phyloP scores from a whole-genome alignment of 2,888 invertebrate species.

The Flabesymbios commensalis region DNA sequence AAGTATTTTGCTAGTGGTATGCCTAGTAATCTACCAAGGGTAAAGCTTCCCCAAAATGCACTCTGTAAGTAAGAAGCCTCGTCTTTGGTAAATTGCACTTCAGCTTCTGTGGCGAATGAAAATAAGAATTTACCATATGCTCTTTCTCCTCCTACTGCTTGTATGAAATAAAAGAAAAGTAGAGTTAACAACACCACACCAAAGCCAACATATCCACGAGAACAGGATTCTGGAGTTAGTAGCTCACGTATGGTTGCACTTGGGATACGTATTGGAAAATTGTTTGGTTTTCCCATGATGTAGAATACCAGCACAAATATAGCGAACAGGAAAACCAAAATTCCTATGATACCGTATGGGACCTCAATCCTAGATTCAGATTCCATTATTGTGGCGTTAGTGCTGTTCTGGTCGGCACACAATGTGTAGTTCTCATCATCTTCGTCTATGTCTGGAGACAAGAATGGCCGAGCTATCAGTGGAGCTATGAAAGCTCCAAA shows the following conservation, averaged over 20 bases:
- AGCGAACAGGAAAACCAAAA: background rate
- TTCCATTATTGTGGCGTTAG: background rate
- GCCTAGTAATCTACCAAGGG: conserved; percentile 37
- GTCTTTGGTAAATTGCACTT: conserved; percentile 35
- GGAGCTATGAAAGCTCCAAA: conserved; percentile 46
- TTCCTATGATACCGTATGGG: background rate
- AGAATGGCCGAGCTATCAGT: conserved; percentile 42
- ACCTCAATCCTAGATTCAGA: background rate
- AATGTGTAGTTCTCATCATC: too few relatives aligned
- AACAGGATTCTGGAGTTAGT: conserved; percentile 31
- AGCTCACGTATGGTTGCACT: too few relatives aligned
- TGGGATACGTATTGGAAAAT: too few relatives aligned
- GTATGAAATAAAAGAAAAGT: conserved; percentile 39
- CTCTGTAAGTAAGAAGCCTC: conserved; percentile 41
- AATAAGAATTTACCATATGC: conserved; percentile 43
- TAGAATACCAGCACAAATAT: background rate
- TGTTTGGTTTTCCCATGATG: too few relatives aligned
- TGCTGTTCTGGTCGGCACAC: too few relatives aligned
- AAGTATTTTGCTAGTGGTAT: conserved; percentile 38
- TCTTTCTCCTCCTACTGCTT: conserved; percentile 41
- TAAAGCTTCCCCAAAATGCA: conserved; percentile 43
- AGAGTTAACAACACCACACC: conserved; percentile 34
- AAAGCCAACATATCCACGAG: conserved; percentile 35
- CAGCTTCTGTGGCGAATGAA: conserved; percentile 41
- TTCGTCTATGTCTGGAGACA: too few relatives aligned